phyloP scores from a whole-genome alignment of 2,797 vertebrate species.

The Synaphobranchus kaupii region DNA sequence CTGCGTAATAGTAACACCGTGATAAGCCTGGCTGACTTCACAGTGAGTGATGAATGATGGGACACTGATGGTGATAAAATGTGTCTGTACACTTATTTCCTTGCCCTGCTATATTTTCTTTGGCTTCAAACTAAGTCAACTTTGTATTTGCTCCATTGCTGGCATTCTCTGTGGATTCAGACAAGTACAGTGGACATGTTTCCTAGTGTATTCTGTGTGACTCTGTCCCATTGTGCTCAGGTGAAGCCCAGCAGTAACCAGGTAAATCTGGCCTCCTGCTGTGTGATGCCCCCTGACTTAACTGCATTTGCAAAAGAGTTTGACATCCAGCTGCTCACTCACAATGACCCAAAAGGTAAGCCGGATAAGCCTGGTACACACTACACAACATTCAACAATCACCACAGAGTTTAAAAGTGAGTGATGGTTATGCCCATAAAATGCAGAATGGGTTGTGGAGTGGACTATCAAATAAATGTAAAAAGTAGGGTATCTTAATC shows the following conservation, averaged over 20 bases:
- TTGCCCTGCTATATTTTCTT: background rate
- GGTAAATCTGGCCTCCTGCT: slow-evolving; percentile 97
- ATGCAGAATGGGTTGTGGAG: too few relatives aligned
- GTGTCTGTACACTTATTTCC: background rate
- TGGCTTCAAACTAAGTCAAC: background rate
- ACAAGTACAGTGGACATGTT: background rate
- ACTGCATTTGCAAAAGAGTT: slow-evolving; percentile 96
- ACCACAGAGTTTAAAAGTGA: background rate
- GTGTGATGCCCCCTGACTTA: slow-evolving; percentile 98
- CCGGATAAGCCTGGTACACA: background rate
- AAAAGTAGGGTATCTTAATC: too few relatives aligned
- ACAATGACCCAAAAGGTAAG: slow-evolving; percentile 96
- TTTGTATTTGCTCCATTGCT: background rate
- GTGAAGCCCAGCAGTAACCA: slow-evolving; percentile 98
- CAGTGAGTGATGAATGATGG: background rate
- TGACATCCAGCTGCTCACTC: slow-evolving; percentile 96
- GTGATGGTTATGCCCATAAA: background rate
- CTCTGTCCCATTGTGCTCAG: slow-evolving; percentile 60
- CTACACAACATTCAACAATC: background rate
- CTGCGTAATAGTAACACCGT: too few relatives aligned
- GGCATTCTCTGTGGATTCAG: background rate
- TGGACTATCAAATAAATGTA: too few relatives aligned
- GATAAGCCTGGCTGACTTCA: background rate
- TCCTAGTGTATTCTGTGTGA: background rate
- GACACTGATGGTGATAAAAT: background rate